Evolutionary conservation across 1,140 invertebrate species (phyloP).

Genomic region (Gryon sp.): DNA sequence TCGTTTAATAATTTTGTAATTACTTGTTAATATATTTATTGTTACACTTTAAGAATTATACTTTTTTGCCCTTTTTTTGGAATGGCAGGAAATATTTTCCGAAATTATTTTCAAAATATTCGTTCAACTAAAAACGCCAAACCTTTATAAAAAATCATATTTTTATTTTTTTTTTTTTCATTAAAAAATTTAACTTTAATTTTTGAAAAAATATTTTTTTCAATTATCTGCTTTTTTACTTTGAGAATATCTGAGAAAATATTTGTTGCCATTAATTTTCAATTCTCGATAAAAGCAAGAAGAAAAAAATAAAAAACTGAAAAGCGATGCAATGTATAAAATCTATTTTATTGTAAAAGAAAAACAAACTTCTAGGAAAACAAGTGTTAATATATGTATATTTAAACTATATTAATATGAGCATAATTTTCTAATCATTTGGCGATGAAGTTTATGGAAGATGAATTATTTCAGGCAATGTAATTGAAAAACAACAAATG

Average conservation of each 20-base stretch:
- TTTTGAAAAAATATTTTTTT: no score
- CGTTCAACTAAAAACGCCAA: no score
- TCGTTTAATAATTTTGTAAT: constrained; percentile 58
- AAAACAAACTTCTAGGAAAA: constrained; percentile 25
- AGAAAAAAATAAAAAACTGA: constrained; percentile 10
- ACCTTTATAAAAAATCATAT: no score
- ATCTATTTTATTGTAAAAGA: constrained; percentile 61
- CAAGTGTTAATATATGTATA: constrained; percentile 54
- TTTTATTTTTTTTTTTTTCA: no score
- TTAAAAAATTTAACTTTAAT: no score
- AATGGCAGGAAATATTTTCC: no score
- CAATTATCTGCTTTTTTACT: no score
- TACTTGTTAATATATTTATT: constrained; percentile 59
- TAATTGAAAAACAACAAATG: constrained; percentile 47
- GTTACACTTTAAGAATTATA: constrained; percentile 30
- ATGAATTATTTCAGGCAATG: constrained; percentile 48
- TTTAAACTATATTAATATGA: constrained; percentile 42
- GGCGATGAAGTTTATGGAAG: constrained; percentile 26
- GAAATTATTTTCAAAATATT: no score
- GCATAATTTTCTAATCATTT: constrained; percentile 56
- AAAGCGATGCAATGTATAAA: constrained; percentile 54
- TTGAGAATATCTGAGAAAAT: no score
- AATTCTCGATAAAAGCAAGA: constrained; percentile 13
- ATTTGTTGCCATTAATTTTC: no score
- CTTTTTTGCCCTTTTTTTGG: background rate